Conservation (phyloP, 2,113 vertebrate species). For the Coptodon rendalli region DNA sequence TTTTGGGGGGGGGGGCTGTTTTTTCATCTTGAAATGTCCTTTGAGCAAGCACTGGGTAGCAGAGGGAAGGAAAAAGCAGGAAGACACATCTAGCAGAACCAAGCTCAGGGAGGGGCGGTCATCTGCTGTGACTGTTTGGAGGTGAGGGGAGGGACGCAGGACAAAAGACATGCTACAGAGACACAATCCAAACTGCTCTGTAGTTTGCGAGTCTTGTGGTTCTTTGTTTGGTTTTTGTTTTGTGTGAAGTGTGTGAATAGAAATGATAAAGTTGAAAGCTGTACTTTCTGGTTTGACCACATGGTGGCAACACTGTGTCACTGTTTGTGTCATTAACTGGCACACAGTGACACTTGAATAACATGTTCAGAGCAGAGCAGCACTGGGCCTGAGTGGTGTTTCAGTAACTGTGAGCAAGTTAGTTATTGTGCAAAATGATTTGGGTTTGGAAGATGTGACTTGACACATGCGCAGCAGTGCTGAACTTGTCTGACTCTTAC, state of each 20-base stretch:
- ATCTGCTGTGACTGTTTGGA: background rate
- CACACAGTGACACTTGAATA: accelerated
- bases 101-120: background rate
- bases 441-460: background rate
- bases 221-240: background rate
- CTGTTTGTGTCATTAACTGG: background rate
- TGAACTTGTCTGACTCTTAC: background rate
- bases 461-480: background rate
- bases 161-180: background rate
- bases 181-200: background rate
- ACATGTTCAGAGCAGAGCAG: background rate
- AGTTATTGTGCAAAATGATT: accelerated
- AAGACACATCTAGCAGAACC: background rate
- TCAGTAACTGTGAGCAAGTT: background rate
- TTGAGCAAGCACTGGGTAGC: background rate
- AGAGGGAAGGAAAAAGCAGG: background rate
- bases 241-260: background rate
- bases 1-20: accelerated
- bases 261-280: background rate
- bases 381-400: background rate
- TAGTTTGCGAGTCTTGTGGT: background rate
- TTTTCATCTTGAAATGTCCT: background rate
- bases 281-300: background rate
- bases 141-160: background rate
- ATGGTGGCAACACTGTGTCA: background rate